These are phyloP conservation scores for Xenentodon cancila DNA, from an alignment of 2,797 vertebrate species.

Conservation along the genomic window DNA sequence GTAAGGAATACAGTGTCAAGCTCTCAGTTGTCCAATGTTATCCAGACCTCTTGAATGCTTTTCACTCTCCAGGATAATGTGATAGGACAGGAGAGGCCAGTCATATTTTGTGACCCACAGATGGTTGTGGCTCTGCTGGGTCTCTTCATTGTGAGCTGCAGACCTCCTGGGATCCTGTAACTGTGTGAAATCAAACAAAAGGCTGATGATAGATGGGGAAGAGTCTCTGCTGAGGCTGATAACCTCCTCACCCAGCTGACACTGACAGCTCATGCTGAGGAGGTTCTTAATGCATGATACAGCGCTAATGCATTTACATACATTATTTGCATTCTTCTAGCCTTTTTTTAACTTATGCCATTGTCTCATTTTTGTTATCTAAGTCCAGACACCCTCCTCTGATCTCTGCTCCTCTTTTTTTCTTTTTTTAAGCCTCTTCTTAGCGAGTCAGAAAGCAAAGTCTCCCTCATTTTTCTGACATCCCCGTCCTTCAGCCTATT, in stretches of 20 bases:
- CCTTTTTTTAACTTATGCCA: neutral
- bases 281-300: constrained; percentile 2
- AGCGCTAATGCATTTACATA: neutral
- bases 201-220: constrained; percentile 25
- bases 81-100: constrained; percentile 12
- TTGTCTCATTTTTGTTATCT: constrained; percentile 3
- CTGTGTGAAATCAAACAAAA: constrained; percentile 47
- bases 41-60: constrained; percentile 2
- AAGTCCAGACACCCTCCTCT: constrained; percentile 20
- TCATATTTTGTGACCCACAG: constrained; percentile 15
- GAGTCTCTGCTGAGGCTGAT: constrained; percentile 28
- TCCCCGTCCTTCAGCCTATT: constrained; percentile 86
- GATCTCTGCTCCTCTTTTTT: constrained; percentile 24
- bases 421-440: constrained; percentile 3
- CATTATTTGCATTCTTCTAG: neutral
- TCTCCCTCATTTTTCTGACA: constrained; percentile 84
- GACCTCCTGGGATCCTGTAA: constrained; percentile 43
- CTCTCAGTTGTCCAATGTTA: neutral
- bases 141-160: constrained; percentile 12
- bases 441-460: constrained; percentile 62
- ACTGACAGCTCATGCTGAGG: constrained; percentile 8
- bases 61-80: constrained; percentile 15
- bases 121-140: constrained; percentile 6
- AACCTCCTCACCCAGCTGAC: constrained; percentile 44
- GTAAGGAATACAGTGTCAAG: no score